These are phyloP conservation scores for Mirza zaza DNA, from an alignment of 2,113 vertebrate species.

Conservation along the genomic window DNA sequence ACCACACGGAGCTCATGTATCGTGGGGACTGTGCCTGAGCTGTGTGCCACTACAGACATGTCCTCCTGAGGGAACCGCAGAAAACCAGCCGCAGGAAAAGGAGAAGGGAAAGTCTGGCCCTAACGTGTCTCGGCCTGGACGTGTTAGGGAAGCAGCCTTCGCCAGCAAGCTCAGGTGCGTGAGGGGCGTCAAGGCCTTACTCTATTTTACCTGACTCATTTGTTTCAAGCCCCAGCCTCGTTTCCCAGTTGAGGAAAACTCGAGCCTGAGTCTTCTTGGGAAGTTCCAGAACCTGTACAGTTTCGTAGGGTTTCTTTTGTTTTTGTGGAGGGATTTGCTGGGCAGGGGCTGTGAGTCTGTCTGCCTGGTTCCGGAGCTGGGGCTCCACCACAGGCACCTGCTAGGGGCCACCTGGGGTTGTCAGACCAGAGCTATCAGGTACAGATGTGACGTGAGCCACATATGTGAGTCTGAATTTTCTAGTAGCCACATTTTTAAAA, in stretches of 20 bases:
- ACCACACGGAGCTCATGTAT: fast-evolving
- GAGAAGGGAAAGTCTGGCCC: no score
- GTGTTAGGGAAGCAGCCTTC: no score
- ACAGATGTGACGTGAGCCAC: fast-evolving
- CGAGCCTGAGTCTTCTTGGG: neutral
- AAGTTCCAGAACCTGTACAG: no score
- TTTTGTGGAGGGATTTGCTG: neutral
- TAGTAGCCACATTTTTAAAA: neutral
- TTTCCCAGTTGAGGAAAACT: neutral
- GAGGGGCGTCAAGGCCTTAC: no score
- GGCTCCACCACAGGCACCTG: fast-evolving
- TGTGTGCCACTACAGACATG: fast-evolving
- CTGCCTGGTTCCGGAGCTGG: neutral
- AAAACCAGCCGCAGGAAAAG: fast-evolving
- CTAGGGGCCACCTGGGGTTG: fast-evolving
- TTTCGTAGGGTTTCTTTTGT: neutral
- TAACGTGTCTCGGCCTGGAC: fast-evolving
- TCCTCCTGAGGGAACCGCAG: neutral
- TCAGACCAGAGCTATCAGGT: neutral
- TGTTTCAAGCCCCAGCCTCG: neutral
- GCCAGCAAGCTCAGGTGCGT: fast-evolving
- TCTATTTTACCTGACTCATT: no score
- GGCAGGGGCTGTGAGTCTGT: neutral
- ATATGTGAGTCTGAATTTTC: neutral
- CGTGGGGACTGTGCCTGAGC: fast-evolving